Conservation (phyloP, 2,113 vertebrate genomes). For the Pelmatolapia mariae region DNA sequence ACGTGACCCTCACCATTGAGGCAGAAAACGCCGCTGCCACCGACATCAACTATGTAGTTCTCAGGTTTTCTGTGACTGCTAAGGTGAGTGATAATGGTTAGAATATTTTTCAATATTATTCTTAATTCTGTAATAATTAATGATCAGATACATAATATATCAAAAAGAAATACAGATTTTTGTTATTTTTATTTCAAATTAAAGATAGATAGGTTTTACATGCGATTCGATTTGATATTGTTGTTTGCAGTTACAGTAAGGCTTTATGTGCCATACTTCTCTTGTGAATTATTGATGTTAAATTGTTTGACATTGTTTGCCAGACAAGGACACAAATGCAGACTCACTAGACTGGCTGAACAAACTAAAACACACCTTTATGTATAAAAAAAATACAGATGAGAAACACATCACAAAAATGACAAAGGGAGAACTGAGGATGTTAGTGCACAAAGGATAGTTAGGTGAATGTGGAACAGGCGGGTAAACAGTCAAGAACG, state of each 20-base stretch:
- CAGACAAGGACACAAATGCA: background rate
- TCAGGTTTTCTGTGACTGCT: too few species aligned
- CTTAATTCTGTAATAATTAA: background rate
- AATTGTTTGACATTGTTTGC: background rate
- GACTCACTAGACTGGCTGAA: background rate
- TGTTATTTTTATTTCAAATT: background rate
- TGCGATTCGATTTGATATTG: too few species aligned
- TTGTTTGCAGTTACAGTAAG: too few species aligned
- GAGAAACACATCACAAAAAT: background rate
- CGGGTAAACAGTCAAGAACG: rapidly evolving
- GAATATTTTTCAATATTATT: background rate
- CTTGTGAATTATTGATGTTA: background rate
- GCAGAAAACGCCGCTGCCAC: too few species aligned
- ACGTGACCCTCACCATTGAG: too few species aligned
- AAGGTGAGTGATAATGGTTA: too few species aligned
- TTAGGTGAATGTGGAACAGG: background rate
- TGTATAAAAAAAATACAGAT: background rate
- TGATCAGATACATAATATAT: background rate
- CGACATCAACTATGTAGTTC: too few species aligned
- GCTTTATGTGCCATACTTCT: background rate
- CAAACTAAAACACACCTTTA: background rate
- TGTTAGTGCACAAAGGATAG: rapidly evolving
- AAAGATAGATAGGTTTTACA: too few species aligned
- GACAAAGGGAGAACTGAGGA: background rate
- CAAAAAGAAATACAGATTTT: rapidly evolving